Evolutionary conservation across 2,888 invertebrate genomes (phyloP).

Genomic region (Erynnis tages): DNA sequence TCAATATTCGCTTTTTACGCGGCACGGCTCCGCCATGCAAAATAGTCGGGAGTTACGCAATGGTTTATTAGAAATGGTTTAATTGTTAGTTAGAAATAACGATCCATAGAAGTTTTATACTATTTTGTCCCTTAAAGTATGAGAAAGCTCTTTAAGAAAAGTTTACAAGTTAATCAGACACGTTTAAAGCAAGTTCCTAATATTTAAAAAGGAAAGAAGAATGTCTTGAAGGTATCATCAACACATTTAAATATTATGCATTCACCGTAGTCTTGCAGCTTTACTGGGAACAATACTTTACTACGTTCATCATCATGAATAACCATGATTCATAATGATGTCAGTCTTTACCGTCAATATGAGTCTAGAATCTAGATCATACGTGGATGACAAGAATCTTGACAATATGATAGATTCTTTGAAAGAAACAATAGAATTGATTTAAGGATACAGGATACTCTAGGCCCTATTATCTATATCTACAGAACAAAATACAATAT

Average conservation of each 20-base stretch:
- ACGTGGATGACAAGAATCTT: neutral
- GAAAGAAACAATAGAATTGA: too few relatives aligned
- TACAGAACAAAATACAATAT: too few relatives aligned
- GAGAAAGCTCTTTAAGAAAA: too few relatives aligned
- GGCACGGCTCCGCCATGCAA: conserved; percentile 20
- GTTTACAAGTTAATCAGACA: too few relatives aligned
- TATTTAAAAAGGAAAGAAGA: neutral
- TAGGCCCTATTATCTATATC: too few relatives aligned
- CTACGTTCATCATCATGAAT: conserved; percentile 22
- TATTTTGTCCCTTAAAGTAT: too few relatives aligned
- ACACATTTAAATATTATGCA: conserved; percentile 16
- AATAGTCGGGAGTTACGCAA: conserved; percentile 9
- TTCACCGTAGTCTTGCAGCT: conserved; percentile 9
- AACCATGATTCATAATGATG: conserved; percentile 25
- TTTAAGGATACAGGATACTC: too few relatives aligned
- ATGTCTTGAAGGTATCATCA: neutral
- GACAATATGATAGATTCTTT: too few relatives aligned
- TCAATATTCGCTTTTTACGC: conserved; percentile 25
- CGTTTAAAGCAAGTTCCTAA: too few relatives aligned
- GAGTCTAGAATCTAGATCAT: conserved; percentile 17
- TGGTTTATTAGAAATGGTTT: conserved; percentile 9
- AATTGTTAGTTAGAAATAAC: conserved; percentile 3
- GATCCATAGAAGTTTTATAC: too few relatives aligned
- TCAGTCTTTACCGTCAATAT: conserved; percentile 14
- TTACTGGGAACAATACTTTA: conserved; percentile 19